phyloP scores from a whole-genome alignment of 2,113 vertebrate species.

The Desmodus rotundus region DNA sequence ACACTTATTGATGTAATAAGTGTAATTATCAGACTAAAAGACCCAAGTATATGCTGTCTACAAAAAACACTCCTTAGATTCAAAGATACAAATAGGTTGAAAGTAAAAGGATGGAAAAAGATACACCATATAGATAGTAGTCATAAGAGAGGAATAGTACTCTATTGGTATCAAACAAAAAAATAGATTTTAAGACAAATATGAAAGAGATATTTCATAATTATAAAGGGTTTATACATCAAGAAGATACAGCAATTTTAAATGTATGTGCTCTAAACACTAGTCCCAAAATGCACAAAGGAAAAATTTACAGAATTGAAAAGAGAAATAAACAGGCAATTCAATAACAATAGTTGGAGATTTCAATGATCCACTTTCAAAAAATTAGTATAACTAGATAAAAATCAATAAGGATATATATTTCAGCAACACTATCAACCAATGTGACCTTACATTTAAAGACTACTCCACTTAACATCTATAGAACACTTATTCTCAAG shows the following conservation, averaged over 20 bases:
- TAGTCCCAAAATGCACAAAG: not conserved
- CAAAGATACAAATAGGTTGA: not conserved
- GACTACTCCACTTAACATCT: not conserved
- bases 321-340: not conserved
- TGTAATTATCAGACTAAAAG: not conserved
- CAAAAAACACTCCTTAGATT: not conserved
- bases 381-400: not conserved
- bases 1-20: no score
- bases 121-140: not conserved
- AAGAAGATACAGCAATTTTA: not conserved
- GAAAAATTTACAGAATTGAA: not conserved
- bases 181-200: not conserved
- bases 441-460: not conserved
- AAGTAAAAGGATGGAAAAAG: not conserved
- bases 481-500: not conserved
- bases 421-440: not conserved
- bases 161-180: not conserved
- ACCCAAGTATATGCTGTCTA: not conserved
- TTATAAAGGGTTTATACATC: not conserved
- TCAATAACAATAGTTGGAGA: not conserved
- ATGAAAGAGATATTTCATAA: not conserved
- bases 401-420: not conserved
- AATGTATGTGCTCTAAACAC: not conserved
- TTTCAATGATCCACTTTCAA: not conserved
- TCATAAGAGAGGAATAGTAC: not conserved